phyloP scores from a whole-genome alignment of 2,888 invertebrate species.

The Agapetus fuscipes region DNA sequence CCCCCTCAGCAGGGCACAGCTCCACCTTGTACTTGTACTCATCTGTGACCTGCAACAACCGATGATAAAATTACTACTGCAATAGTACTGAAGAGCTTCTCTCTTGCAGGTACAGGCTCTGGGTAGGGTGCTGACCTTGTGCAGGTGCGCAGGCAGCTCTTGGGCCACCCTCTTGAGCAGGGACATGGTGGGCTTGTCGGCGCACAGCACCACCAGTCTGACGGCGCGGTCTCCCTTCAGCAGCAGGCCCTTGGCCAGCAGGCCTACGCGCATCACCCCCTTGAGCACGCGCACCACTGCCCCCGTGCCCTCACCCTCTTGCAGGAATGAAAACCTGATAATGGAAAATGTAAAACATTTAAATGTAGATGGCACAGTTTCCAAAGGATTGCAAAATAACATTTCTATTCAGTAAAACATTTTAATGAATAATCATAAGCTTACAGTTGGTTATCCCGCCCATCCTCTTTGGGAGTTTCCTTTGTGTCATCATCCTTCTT shows the following conservation, averaged over 20 bases:
- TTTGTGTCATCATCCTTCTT: slow-evolving; percentile 40
- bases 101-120: no score
- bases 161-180: slow-evolving; percentile 81
- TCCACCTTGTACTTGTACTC: slow-evolving; percentile 77
- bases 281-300: slow-evolving; percentile 67
- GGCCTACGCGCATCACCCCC: slow-evolving; percentile 95
- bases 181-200: slow-evolving; percentile 85
- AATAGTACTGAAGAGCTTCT: no score
- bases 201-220: slow-evolving; percentile 88
- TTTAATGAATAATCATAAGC: no score
- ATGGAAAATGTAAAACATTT: slow-evolving; percentile 8
- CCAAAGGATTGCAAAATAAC: neutral
- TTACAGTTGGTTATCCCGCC: slow-evolving; percentile 71
- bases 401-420: slow-evolving; percentile 21
- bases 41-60: slow-evolving; percentile 45
- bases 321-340: slow-evolving; percentile 54
- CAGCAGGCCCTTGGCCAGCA: slow-evolving; percentile 74
- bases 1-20: slow-evolving; percentile 75
- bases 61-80: slow-evolving; percentile 22
- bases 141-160: slow-evolving; percentile 72
- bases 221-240: slow-evolving; percentile 84
- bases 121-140: slow-evolving; percentile 31
- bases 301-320: slow-evolving; percentile 48
- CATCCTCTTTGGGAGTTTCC: slow-evolving; percentile 54
- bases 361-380: slow-evolving; percentile 6